Evolutionary conservation across 2,797 vertebrate species (phyloP), one percentile per base, ranked within the genome.

Genomic region (Chaetodon trifasciatus): DNA sequence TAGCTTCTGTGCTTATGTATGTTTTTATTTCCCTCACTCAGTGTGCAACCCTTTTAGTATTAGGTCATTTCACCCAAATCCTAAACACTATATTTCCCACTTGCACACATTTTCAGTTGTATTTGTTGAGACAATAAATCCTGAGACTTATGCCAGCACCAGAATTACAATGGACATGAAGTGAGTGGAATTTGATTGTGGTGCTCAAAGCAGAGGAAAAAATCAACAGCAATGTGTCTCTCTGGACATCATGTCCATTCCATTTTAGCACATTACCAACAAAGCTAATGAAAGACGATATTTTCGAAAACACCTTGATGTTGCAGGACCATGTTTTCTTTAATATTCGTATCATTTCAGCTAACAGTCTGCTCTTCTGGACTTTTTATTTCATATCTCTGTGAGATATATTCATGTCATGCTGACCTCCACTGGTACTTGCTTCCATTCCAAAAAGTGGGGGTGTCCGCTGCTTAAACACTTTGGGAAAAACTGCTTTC

Each of bases 61-160:
- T 55, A 21, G n/a, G 23, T 58, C 23, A 37, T 13, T 50, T 53
- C 50, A 64, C 17, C 35, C n/a, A 69, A 77, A 63, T 32, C 19
- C 3, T 11, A 32, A 32, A 74, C 9, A 8, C 1, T 63, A 3
- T 21, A 44, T 44, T 53, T 32, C 39, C 17, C 12, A n/a, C 35
- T 40, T 23, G 24, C 8, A 32, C 8, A 44, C 21, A 7, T 8
- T 47, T 46, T 24, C 15, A 53, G 24, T 8, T 35, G 46, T 39
- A 10, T 58, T 17, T 50, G 17, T n/a, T 47, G 17, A 60, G 24
- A 35, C 37, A 17, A 21, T 64, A 6, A 12, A 7, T 46, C 24
- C 11, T 8, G 9, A 49, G 46, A 28, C 13, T 49, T 71, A 10
- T 42, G n/a, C 23, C 7, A 21, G 23, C 5, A 37, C n/a, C 57